A percentile compares a stretch with the other conserved stretches of the same genome.
Evolutionary conservation across 2,888 invertebrate species (phyloP).

Genomic region (Diaphora mendica): DNA sequence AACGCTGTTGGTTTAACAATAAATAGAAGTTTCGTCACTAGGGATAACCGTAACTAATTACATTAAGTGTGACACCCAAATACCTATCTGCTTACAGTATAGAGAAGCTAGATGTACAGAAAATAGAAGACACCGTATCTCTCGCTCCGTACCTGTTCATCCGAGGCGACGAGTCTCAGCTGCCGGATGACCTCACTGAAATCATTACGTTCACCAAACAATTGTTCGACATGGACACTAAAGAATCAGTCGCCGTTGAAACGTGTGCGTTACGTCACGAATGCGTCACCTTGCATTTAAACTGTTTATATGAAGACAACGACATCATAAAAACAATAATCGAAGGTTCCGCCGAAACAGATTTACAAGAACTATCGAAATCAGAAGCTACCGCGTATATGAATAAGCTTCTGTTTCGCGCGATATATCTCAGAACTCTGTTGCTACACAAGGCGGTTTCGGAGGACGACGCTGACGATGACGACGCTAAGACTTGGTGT

Average conservation of each 20-base stretch:
- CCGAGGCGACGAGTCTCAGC: constrained; percentile 27
- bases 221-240: constrained; percentile 30
- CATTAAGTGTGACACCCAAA: background rate
- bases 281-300: constrained; percentile 57
- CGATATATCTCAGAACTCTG: constrained; percentile 55
- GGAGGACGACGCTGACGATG: constrained; percentile 40
- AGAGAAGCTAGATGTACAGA: constrained; percentile 44
- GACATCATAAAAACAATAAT: constrained; percentile 47
- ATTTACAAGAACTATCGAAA: constrained; percentile 46
- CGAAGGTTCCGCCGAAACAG: constrained; percentile 27
- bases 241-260: constrained; percentile 28
- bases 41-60: background rate
- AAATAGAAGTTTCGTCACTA: background rate
- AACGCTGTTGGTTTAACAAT: background rate
- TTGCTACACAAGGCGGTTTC: constrained; percentile 40
- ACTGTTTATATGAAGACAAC: constrained; percentile 62
- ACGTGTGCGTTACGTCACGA: constrained; percentile 58
- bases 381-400: constrained; percentile 50
- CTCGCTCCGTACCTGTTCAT: constrained; percentile 58
- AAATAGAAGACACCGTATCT: constrained; percentile 61
- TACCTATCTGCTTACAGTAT: constrained; percentile 47
- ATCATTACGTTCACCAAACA: constrained; percentile 38
- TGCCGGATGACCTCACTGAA: constrained; percentile 36
- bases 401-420: constrained; percentile 56
- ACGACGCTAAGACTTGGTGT: constrained; percentile 46